Percentiles rank a stretch among this genome's conserved stretches.
phyloP scores from a whole-genome alignment of 2,113 vertebrate genomes.

The Climacteris rufus region DNA sequence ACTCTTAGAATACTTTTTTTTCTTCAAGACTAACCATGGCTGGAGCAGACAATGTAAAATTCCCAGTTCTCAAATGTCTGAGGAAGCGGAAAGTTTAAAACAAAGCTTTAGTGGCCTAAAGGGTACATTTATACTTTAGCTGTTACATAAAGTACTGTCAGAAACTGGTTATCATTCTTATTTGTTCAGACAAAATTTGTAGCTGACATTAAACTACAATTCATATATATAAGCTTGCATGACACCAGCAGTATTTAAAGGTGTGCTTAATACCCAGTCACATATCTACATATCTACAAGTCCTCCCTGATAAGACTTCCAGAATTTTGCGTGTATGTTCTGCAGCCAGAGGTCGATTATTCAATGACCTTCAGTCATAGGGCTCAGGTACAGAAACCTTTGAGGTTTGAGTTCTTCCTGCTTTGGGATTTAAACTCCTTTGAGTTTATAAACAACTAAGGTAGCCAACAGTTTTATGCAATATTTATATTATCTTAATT shows the following conservation, averaged over 20 bases:
- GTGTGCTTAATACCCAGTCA: background rate
- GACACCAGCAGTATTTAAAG: background rate
- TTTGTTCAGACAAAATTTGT: background rate
- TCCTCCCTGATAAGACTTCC: background rate
- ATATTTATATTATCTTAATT: constrained; percentile 10
- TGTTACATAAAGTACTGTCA: background rate
- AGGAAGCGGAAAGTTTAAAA: background rate
- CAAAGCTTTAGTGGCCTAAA: background rate
- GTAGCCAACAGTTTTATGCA: background rate
- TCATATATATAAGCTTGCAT: background rate
- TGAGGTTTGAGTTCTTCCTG: background rate
- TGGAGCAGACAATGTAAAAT: background rate
- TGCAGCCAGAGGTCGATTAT: background rate
- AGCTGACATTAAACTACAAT: background rate
- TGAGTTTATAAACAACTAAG: background rate
- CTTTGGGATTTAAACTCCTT: background rate
- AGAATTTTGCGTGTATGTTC: background rate
- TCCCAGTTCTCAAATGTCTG: background rate
- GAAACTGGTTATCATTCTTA: background rate
- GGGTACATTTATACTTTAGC: background rate
- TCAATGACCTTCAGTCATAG: background rate
- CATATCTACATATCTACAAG: background rate
- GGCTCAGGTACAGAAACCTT: background rate
- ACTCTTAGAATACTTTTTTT: background rate
- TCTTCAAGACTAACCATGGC: background rate